phyloP scores from a whole-genome alignment of 2,797 vertebrate genomes.

The Telmatherina bonti region DNA sequence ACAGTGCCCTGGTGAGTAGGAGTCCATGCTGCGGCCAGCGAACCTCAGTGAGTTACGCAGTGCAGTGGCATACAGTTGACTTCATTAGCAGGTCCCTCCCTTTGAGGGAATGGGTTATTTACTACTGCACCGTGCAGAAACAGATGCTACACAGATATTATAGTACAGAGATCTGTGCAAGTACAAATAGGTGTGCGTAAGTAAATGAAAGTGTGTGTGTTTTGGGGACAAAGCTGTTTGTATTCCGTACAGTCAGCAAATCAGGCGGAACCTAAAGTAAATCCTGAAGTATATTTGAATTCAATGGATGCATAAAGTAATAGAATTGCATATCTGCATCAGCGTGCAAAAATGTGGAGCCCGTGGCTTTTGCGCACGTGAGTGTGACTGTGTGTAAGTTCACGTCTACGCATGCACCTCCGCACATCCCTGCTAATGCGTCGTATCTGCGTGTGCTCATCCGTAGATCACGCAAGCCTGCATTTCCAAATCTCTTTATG shows the following conservation, averaged over 20 bases:
- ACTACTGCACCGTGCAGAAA: conserved; percentile 58
- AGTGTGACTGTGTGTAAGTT: conserved; percentile 10
- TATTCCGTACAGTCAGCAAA: conserved; percentile 28
- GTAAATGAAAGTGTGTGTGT: conserved; percentile 26
- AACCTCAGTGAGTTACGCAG: conserved; percentile 70
- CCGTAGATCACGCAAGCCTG: conserved; percentile 23
- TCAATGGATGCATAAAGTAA: conserved; percentile 21
- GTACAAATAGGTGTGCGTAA: conserved; percentile 46
- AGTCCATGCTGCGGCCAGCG: conserved; percentile 58
- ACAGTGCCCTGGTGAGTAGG: conserved; percentile 50
- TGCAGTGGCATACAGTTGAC: conserved; percentile 78
- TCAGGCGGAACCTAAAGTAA: conserved; percentile 24
- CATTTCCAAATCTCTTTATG: conserved; percentile 48
- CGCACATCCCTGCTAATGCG: conserved; percentile 7
- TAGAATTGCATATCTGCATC: conserved; percentile 14
- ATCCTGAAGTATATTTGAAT: conserved; percentile 28
- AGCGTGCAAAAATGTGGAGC: neutral
- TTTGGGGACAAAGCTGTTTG: conserved; percentile 26
- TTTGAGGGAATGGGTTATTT: conserved; percentile 63
- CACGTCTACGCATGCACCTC: neutral
- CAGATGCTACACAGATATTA: conserved; percentile 67
- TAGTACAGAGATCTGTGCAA: conserved; percentile 41
- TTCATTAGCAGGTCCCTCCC: conserved; percentile 76
- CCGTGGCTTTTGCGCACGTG: neutral
- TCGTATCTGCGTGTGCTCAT: conserved; percentile 8